Evolutionary conservation across 1,140 invertebrate genomes (phyloP).

Genomic region (fruit fly (Drosophila melanogaster)): DNA sequence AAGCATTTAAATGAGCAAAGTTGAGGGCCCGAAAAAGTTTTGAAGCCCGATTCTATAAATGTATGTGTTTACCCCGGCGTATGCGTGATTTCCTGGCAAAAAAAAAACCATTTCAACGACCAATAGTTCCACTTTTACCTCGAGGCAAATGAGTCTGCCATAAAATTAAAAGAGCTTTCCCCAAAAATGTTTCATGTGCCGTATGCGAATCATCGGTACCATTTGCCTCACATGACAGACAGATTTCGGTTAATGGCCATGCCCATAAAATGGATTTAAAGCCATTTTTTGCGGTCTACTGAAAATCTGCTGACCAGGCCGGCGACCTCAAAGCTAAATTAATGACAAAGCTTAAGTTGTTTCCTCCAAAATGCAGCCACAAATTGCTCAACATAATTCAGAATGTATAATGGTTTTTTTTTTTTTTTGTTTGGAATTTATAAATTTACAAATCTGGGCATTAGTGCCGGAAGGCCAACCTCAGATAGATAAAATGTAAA

Average conservation of each 20-base stretch:
- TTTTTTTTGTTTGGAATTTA: slow-evolving; percentile 8
- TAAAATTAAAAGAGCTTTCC: slow-evolving; percentile 24
- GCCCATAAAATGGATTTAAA: slow-evolving; percentile 77
- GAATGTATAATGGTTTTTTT: slow-evolving; percentile 1
- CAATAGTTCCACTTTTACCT: slow-evolving; percentile 47
- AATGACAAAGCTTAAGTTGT: slow-evolving; percentile 67
- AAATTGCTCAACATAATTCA: slow-evolving; percentile 54
- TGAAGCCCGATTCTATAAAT: slow-evolving; percentile 40
- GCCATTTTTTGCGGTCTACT: slow-evolving; percentile 69
- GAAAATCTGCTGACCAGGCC: slow-evolving; percentile 65
- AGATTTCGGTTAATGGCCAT: slow-evolving; percentile 57
- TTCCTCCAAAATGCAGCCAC: slow-evolving; percentile 11
- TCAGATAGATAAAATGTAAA: slow-evolving; percentile 57
- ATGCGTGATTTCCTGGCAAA: slow-evolving; percentile 54
- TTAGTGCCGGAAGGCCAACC: slow-evolving; percentile 35
- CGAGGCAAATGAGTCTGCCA: slow-evolving; percentile 28
- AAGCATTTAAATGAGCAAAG: slow-evolving; percentile 78
- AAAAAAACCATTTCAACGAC: slow-evolving; percentile 40
- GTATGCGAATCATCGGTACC: slow-evolving; percentile 44
- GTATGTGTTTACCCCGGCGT: slow-evolving; percentile 49
- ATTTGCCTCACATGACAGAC: slow-evolving; percentile 36
- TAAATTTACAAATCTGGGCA: slow-evolving; percentile 51
- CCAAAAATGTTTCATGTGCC: slow-evolving; percentile 28
- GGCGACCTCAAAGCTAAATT: slow-evolving; percentile 62
- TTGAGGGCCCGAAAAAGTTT: slow-evolving; percentile 42